phyloP scores from a whole-genome alignment of 2,797 vertebrate genomes.

The Sorex maritimensis region DNA sequence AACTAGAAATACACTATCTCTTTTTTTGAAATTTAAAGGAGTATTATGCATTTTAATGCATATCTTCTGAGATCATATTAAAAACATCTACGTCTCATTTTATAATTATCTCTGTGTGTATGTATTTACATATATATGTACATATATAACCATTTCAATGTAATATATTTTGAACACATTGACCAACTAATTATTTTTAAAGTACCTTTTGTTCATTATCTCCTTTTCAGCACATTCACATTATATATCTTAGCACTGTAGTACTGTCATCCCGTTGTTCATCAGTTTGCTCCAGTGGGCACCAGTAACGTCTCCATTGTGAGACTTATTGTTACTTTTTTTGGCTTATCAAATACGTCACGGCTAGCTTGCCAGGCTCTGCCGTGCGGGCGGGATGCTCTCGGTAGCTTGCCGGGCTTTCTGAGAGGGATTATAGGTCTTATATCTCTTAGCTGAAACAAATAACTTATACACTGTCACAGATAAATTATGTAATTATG shows the following conservation, averaged over 20 bases:
- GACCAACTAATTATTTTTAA: neutral
- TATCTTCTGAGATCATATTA: neutral
- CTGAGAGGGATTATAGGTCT: too few relatives aligned
- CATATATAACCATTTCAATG: neutral
- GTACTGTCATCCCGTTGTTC: too few relatives aligned
- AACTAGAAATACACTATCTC: neutral
- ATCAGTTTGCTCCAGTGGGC: too few relatives aligned
- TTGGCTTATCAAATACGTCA: too few relatives aligned
- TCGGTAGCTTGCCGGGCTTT: too few relatives aligned
- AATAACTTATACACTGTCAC: neutral
- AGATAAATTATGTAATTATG: neutral
- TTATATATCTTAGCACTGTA: neutral
- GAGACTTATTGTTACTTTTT: too few relatives aligned
- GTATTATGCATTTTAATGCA: neutral
- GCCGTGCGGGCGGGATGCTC: too few relatives aligned
- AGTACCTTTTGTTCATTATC: neutral
- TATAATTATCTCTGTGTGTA: neutral
- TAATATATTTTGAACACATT: neutral
- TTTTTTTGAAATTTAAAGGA: constrained; percentile 4
- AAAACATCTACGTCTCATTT: neutral
- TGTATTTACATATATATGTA: neutral
- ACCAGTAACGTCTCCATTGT: too few relatives aligned
- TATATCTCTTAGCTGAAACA: neutral
- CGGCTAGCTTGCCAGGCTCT: too few relatives aligned
- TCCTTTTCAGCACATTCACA: neutral